A percentile compares a stretch with the other conserved stretches of the same genome.
Conservation (phyloP, 2,113 vertebrate genomes). For the Alethe castanea region DNA sequence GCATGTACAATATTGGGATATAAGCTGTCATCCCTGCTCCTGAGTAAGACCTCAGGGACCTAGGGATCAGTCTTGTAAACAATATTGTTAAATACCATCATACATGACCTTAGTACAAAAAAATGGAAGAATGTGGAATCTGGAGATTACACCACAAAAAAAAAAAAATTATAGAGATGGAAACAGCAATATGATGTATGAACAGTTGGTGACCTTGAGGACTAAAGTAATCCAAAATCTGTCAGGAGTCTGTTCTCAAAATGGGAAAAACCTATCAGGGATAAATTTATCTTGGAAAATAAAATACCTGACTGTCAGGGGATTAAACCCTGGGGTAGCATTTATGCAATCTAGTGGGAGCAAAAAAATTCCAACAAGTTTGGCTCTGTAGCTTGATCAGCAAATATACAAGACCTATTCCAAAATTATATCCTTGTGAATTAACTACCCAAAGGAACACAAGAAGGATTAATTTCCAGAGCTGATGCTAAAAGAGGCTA, state of each 20-base stretch:
- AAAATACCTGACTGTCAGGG: background rate
- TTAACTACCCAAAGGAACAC: background rate
- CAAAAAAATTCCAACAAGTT: background rate
- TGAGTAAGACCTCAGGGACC: background rate
- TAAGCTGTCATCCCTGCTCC: background rate
- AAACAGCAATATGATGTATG: background rate
- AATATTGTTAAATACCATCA: background rate
- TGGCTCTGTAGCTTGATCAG: background rate
- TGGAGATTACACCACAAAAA: background rate
- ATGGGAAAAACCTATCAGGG: rapidly evolving
- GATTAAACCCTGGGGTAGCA: background rate
- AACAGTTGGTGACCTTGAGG: background rate
- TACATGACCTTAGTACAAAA: background rate
- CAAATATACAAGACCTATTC: background rate
- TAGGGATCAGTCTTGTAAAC: background rate
- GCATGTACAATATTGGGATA: background rate
- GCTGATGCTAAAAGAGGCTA: too few relatives aligned
- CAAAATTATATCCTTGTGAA: background rate
- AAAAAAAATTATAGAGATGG: background rate
- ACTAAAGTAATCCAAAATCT: background rate
- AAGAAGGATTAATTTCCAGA: background rate
- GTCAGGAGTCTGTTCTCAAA: background rate
- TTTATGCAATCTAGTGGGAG: background rate
- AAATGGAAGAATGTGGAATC: background rate
- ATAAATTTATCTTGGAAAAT: background rate